Evolutionary conservation across 2,113 vertebrate genomes (phyloP), one percentile per base, ranked within the genome.

Genomic region (Apeltes quadracus): DNA sequence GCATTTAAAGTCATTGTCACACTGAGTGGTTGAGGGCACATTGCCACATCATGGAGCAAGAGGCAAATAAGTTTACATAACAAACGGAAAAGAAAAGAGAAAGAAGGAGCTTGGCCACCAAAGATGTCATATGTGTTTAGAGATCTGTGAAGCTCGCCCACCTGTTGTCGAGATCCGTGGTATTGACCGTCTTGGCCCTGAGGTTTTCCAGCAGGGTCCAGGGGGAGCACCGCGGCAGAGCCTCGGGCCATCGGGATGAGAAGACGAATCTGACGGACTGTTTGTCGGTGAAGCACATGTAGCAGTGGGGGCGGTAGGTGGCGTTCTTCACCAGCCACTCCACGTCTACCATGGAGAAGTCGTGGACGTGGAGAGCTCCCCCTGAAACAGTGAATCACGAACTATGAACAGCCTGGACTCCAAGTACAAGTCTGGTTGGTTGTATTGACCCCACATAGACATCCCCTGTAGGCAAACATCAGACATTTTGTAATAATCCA

Each of bases 251-350:
- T 2, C 38, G 70, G 1, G 78, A 67, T 0, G 95, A 95, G 87
- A 98, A 98, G 48, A 1, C 76, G 79, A 99, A 99, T 0, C 85
- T 84, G 18, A 95, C 15, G 0, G 82, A 92, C 13, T 63, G 81
- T 0, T 0, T 7, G 18, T 2, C 53, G 0, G 94, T 95, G 88
- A 93, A 82, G 81, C 96, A 99, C 77, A 96, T 84, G 65, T 96
- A 94, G 86, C 96, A 97, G 86, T 96, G 8, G 0, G 95, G 94
- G 16, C 95, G 90, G 79, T 98, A 97, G 32, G 95, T 96, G 15
- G 88, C 96, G 36, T 98, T 96, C 78, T 88, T 94, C 67, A 98
- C 94, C 66, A 98, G 84, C 97, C 97, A 98, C 25, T 93, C 94
- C 2, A 82, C 88, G 0, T 85, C 93, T 22, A 94, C 84, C 68